phyloP scores from a whole-genome alignment of 1,140 invertebrate species.

The Chironomus striatipennis region DNA sequence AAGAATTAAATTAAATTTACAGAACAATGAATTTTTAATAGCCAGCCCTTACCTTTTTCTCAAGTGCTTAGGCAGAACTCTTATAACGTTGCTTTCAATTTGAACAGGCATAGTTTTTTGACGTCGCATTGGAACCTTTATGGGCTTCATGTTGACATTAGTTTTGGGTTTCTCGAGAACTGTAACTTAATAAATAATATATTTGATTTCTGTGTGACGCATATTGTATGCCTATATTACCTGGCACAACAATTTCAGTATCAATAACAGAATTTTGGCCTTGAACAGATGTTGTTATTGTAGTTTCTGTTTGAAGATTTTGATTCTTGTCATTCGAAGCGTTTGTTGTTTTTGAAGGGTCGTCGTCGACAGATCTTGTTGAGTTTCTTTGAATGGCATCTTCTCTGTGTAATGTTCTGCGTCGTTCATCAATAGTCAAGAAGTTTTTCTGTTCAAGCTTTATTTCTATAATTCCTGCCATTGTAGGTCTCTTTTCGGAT shows the following conservation, averaged over 20 bases:
- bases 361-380: conserved; percentile 32
- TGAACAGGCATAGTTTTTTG: conserved; percentile 40
- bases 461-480: not conserved
- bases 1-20: not conserved
- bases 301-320: not conserved
- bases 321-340: not conserved
- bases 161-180: not conserved
- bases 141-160: not conserved
- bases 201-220: too few species aligned
- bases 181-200: not conserved
- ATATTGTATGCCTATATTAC: conserved; percentile 16
- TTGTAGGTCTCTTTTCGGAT: conserved; percentile 17
- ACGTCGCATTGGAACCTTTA: conserved; percentile 26
- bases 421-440: conserved; percentile 28
- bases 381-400: conserved; percentile 37
- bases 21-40: not conserved
- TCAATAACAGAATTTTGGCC: not conserved
- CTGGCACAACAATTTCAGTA: not conserved
- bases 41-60: conserved; percentile 29
- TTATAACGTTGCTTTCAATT: conserved; percentile 37
- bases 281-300: not conserved
- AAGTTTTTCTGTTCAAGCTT: conserved; percentile 1
- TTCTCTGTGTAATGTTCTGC: conserved; percentile 35
- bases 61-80: conserved; percentile 36
- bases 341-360: not conserved